These are phyloP conservation scores for Cephus rjabovi DNA, from an alignment of 2,888 invertebrate species.

Conservation along the genomic window DNA sequence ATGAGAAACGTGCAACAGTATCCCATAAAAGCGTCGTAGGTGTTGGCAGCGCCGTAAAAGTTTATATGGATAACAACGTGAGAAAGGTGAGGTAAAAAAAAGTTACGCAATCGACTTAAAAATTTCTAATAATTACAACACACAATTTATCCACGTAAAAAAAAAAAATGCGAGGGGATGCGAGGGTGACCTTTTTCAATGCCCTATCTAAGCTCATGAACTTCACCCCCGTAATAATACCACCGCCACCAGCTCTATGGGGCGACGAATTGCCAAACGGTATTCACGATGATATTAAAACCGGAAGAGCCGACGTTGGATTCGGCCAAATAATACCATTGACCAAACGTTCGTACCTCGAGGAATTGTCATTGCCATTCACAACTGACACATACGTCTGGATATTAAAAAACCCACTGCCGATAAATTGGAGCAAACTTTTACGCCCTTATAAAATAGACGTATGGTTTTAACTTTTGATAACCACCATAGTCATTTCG, in stretches of 20 bases:
- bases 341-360: not conserved
- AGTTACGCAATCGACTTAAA: not conserved
- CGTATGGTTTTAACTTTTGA: not conserved
- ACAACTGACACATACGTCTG: slow-evolving; percentile 1
- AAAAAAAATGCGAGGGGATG: not conserved
- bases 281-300: slow-evolving; percentile 12
- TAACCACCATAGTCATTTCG: not conserved
- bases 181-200: slow-evolving; percentile 11
- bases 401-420: not conserved
- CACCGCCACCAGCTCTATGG: slow-evolving; percentile 1
- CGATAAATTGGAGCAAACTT: slow-evolving; percentile 13
- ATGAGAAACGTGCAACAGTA: slow-evolving; percentile 8
- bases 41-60: not conserved
- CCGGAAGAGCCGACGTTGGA: slow-evolving; percentile 3
- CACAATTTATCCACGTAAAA: not conserved
- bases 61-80: not conserved
- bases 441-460: not conserved
- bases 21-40: not conserved
- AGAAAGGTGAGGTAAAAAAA: not conserved
- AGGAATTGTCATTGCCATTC: slow-evolving; percentile 8
- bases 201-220: slow-evolving; percentile 6
- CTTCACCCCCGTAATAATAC: not conserved
- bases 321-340: slow-evolving; percentile 3
- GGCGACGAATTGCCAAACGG: slow-evolving; percentile 7
- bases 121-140: not conserved